Conservation (phyloP, 37 sponge, comb jelly and placozoan species). For the Beroe ovata region DNA sequence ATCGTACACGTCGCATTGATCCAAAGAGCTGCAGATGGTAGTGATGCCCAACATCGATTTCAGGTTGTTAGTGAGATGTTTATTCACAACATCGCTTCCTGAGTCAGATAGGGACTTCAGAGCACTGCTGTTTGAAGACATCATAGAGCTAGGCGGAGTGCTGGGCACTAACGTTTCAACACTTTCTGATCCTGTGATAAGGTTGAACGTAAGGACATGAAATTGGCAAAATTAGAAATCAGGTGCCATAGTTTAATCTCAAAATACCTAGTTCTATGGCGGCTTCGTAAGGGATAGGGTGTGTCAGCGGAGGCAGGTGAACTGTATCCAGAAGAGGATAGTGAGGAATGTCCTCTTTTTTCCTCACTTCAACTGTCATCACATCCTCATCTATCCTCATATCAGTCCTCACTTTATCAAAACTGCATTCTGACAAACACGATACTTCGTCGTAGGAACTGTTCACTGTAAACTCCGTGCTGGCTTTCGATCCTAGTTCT, state of each 20-base stretch:
- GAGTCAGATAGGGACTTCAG: too few relatives aligned
- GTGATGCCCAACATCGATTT: constrained; percentile 40
- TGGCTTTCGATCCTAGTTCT: neutral
- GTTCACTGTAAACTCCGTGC: neutral
- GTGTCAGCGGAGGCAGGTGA: neutral
- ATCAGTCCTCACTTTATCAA: constrained; percentile 10
- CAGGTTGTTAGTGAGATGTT: constrained; percentile 16
- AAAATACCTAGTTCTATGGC: neutral
- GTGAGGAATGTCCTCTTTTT: neutral
- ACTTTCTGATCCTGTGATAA: neutral
- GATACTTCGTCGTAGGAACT: neutral
- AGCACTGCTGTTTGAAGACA: neutral
- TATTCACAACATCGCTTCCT: neutral
- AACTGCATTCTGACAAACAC: neutral
- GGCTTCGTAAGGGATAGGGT: neutral
- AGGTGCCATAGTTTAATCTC: neutral
- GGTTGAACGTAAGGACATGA: neutral
- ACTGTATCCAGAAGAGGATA: neutral
- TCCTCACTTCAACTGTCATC: neutral
- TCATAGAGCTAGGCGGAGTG: neutral
- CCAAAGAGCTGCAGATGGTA: neutral
- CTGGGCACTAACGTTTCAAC: neutral
- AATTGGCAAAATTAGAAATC: neutral
- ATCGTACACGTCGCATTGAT: constrained; percentile 10
- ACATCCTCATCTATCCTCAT: constrained; percentile 49